Evolutionary conservation across 2,888 invertebrate genomes (phyloP).

Genomic region (Rhagonycha lutea): DNA sequence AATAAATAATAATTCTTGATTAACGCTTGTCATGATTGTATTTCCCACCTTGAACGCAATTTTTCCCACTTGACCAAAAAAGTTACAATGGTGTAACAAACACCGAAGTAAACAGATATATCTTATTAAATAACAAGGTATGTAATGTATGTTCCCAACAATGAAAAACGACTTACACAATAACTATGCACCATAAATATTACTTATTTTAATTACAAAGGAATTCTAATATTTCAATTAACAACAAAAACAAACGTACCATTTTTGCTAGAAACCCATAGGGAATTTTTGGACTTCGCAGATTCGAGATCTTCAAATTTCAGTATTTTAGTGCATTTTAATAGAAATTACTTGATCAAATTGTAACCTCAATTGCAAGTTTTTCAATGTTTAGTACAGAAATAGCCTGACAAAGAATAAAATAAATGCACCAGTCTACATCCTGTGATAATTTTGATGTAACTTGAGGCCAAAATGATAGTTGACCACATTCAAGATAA

Average conservation of each 20-base stretch:
- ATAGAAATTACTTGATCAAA: too few relatives aligned
- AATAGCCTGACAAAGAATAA: not conserved
- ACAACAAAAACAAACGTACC: not conserved
- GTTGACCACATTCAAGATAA: not conserved
- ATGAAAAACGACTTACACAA: not conserved
- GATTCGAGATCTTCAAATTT: too few relatives aligned
- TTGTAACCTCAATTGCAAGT: too few relatives aligned
- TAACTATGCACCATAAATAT: not conserved
- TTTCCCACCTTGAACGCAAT: not conserved
- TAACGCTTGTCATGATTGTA: not conserved
- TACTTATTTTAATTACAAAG: not conserved
- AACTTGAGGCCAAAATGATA: not conserved
- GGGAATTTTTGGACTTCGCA: too few relatives aligned
- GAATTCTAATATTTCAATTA: not conserved
- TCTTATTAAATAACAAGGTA: not conserved
- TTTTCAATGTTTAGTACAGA: too few relatives aligned
- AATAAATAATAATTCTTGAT: not conserved
- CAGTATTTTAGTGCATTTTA: too few relatives aligned
- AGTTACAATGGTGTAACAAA: not conserved
- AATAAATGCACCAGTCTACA: not conserved
- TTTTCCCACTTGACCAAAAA: not conserved
- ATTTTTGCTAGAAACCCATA: too few relatives aligned
- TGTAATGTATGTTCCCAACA: not conserved
- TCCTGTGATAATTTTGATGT: not conserved
- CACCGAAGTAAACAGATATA: not conserved